phyloP scores from a whole-genome alignment of 1,140 invertebrate genomes.

The Drosophila varians region DNA sequence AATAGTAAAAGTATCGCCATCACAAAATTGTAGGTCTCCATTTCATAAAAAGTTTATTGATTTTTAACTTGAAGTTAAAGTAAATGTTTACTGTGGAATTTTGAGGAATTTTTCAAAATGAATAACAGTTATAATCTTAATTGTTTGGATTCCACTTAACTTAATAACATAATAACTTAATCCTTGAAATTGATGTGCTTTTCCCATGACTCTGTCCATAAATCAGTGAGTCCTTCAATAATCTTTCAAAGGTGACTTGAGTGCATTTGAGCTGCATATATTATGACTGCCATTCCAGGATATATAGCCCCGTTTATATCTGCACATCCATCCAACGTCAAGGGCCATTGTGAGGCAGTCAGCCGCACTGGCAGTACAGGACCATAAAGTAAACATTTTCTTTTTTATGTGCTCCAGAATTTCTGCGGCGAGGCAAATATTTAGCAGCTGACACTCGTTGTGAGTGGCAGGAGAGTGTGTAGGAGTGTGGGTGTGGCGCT shows the following conservation, averaged over 20 bases:
- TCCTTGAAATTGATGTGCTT: neutral
- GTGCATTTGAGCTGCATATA: neutral
- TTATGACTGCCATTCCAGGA: neutral
- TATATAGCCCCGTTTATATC: neutral
- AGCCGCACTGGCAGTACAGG: constrained; percentile 33
- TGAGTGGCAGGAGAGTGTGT: constrained; percentile 19
- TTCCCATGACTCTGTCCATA: constrained; percentile 5
- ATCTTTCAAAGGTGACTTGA: neutral
- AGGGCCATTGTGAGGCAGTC: constrained; percentile 21
- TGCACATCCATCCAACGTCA: constrained; percentile 8
- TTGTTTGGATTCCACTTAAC: neutral
- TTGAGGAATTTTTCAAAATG: neutral
- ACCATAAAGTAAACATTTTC: constrained; percentile 29
- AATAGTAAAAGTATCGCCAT: neutral
- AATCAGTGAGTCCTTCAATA: constrained; percentile 9
- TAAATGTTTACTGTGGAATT: neutral
- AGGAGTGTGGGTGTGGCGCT: neutral
- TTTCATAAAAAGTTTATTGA: neutral
- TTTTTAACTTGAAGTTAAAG: neutral
- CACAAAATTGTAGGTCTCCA: neutral
- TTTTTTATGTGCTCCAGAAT: constrained; percentile 32
- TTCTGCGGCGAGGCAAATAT: constrained; percentile 58
- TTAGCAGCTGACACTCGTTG: constrained; percentile 46
- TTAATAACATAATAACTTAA: neutral
- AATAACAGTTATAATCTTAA: too few species aligned